These are phyloP conservation scores for Lepidotrigona ventralis DNA, from an alignment of 1,140 invertebrate species.

Conservation along the genomic window DNA sequence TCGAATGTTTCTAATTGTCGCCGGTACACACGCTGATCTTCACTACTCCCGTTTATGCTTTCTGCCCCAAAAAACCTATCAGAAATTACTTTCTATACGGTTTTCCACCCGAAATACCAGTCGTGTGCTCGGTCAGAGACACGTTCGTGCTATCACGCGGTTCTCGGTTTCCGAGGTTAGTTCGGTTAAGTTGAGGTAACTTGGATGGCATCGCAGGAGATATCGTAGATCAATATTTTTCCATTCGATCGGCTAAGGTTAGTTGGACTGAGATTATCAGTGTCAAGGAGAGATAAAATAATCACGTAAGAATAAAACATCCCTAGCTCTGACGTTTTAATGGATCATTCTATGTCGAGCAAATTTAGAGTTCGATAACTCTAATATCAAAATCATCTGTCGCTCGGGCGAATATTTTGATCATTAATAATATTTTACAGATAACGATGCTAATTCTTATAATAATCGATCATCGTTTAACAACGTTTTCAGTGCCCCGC, in stretches of 20 bases:
- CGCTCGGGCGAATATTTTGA: too few relatives aligned
- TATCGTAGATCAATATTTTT: too few relatives aligned
- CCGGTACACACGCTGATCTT: constrained; percentile 5
- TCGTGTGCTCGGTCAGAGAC: not conserved
- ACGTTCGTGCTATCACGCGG: not conserved
- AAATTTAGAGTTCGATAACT: too few relatives aligned
- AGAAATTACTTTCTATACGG: constrained; percentile 14
- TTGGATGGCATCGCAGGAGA: not conserved
- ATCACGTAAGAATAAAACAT: not conserved
- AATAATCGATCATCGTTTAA: not conserved
- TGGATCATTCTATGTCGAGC: not conserved
- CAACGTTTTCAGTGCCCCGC: not conserved
- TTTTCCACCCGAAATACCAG: not conserved
- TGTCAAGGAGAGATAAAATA: not conserved
- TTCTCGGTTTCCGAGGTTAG: not conserved
- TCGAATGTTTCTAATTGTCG: constrained; percentile 41
- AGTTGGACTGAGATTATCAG: constrained; percentile 7
- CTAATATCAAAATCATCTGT: too few relatives aligned
- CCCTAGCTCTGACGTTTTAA: not conserved
- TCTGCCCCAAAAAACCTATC: not conserved
- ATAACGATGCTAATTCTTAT: too few relatives aligned
- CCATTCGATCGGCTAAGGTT: not conserved
- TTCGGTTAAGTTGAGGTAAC: not conserved
- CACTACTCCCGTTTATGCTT: not conserved
- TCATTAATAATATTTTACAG: too few relatives aligned